Evolutionary conservation across 2,888 invertebrate species (phyloP).

Genomic region (Nomada flava): DNA sequence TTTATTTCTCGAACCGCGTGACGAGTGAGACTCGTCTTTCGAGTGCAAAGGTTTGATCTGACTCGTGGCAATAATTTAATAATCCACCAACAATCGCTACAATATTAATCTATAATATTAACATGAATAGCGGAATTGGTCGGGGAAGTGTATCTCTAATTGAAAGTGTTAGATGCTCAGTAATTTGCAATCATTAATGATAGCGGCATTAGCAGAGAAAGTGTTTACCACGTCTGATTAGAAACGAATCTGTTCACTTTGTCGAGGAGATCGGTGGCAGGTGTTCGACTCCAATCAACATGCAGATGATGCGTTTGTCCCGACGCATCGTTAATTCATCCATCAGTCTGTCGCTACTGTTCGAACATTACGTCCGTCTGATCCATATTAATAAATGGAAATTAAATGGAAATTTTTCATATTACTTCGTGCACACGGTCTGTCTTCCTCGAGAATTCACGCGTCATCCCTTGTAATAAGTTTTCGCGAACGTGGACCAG

Average conservation of each 20-base stretch:
- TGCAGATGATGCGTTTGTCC: constrained; percentile 63
- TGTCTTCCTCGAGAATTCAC: background rate
- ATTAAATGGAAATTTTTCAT: constrained; percentile 53
- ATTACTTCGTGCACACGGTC: constrained; percentile 19
- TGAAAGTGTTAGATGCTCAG: background rate
- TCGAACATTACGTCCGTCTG: constrained; percentile 44
- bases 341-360: constrained; percentile 45
- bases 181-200: background rate
- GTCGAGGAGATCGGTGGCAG: constrained; percentile 29
- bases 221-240: constrained; percentile 8
- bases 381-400: constrained; percentile 63
- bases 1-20: too few relatives aligned
- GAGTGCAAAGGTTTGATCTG: too few relatives aligned
- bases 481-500: background rate
- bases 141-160: too few relatives aligned
- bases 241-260: constrained; percentile 23
- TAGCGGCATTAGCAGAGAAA: constrained; percentile 10
- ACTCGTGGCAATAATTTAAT: too few relatives aligned
- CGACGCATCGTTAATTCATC: constrained; percentile 57
- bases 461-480: background rate
- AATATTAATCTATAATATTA: too few relatives aligned
- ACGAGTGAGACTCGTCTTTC: too few relatives aligned
- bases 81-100: too few relatives aligned
- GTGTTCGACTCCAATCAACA: constrained; percentile 53
- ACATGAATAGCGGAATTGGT: too few relatives aligned